Base-by-base conservation (phyloP, 2,888 invertebrate genomes). In the Tholera decimalis region DNA sequence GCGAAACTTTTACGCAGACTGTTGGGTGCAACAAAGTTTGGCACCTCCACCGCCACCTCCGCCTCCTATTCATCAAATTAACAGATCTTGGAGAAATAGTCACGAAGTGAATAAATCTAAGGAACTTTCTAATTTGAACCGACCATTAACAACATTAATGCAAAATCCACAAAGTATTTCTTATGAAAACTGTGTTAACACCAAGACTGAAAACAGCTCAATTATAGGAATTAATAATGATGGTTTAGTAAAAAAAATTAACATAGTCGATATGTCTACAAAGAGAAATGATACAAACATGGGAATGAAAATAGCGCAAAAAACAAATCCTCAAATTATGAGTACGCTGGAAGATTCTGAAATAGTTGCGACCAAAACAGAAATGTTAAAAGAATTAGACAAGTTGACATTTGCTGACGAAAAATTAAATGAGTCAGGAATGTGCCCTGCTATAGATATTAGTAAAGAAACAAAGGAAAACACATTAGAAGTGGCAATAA, bases 301-400 rank as follows among this genome's bases (percentile, higher is more conserved):
- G 13, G 26, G 8, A 15, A 39, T n/a, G 4, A 15, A 37, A 39
- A 22, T 28, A 20, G 39, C 35, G 41, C 11, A 35, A 57, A n/a
- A 53, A 33, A 41, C 46, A 41, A 20, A 18, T 44, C 1, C 33
- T 15, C 54, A 49, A 67, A 39, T 20, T 11, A 30, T 11, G 6
- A 65, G n/a, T 28, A 39, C 15, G 4, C 13, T 22, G 20, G 47
- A 24, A 33, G 28, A 59, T n/a, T 7, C 43, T 24, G 62, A 71
- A 64, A 26, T 67, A 69, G 64, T 67, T 41, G 77, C 73, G 53
- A 64, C 67, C 9, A 85, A 85, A 62, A 84, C 66, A 54, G 63
- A 74, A 69, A 81, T 80, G 79, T 66, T 83, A n/a, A 54, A 82
- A 60, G 80, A 83, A 62, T 73, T 85, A 35, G 79, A 83, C 8